Evolutionary conservation across 2,797 vertebrate genomes (phyloP).

Genomic region (Chaetodon trifasciatus): DNA sequence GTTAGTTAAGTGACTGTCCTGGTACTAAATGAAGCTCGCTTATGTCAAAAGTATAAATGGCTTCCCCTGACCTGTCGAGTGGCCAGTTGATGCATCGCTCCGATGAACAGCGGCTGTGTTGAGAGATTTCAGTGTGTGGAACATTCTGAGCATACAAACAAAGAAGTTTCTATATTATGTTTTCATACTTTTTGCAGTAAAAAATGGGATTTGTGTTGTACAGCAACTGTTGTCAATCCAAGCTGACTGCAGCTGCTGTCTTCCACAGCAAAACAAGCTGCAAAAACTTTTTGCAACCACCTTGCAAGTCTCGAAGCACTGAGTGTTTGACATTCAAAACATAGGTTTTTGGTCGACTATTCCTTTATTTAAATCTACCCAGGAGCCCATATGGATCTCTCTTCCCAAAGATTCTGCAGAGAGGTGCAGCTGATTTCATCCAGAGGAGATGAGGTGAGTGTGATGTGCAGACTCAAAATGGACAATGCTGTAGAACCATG

Average conservation of each 20-base stretch:
- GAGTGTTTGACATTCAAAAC: background rate
- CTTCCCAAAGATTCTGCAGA: background rate
- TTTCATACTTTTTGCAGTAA: too few species aligned
- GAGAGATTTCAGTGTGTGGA: background rate
- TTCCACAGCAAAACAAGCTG: background rate
- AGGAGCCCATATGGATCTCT: background rate
- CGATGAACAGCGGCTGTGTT: too few species aligned
- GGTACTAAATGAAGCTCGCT: too few species aligned
- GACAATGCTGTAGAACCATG: slow-evolving; percentile 7
- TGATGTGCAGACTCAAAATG: background rate
- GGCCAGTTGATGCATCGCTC: too few species aligned
- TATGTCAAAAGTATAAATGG: too few species aligned
- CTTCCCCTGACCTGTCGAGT: too few species aligned
- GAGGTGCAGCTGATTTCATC: slow-evolving; percentile 12
- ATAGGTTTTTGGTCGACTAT: background rate
- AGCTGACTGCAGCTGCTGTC: background rate
- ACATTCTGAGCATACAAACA: background rate
- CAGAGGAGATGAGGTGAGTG: background rate
- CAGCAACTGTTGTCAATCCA: background rate
- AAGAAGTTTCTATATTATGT: background rate
- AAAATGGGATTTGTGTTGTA: background rate
- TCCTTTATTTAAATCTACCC: slow-evolving; percentile 5
- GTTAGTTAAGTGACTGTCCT: too few species aligned
- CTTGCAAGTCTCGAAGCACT: background rate
- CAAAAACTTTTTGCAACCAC: background rate